Base-by-base conservation (phyloP, 2,888 invertebrate species). In the Drosophila formosana region DNA sequence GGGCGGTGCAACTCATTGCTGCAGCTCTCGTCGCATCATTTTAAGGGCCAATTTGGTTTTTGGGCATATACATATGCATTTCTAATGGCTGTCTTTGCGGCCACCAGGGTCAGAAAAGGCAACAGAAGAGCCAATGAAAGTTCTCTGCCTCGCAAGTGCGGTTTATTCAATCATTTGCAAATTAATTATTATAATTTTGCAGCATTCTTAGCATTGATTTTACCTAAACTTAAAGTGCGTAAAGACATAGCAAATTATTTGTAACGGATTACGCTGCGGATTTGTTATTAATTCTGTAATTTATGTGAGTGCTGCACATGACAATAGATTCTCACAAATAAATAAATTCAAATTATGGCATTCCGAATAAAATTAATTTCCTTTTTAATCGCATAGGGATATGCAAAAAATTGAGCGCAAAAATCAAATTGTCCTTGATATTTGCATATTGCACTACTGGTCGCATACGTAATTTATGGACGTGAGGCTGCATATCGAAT, bases 1-100 rank as follows among this genome's bases (percentile, higher is more conserved):
- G n/a, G 37, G 23, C 18, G 18, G 18, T 4, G 2, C 7, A 34
- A 13, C 18, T 23, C 13, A 5, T 8, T 13, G 25, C 41, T 13
- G 25, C 41, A 58, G 57, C 43, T 45, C 52, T 52, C 32, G 34
- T 47, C 46, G 25, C 73, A 61, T 68, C 78, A 78, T 50, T 73
- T 78, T 74, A 74, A 78, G 78, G 49, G 62, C 75, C 75, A 75
- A 75, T 75, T 78, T 65, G 51, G 65, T 55, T 65, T 56, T 64
- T 5, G 50, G 47, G 4, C 61, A 37, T 8, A 43, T 60, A 45
- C 62, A 55, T 62, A 58, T 75, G 78, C 69, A 69, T 56, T 52
- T 63, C 28, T 56, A 65, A 64, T 72, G 61, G 23, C 25, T 45
- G 23, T 58, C 11, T 39, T 66, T 60, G 52, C 45, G 49, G 47